Conservation (phyloP, 2,113 vertebrate species). For the Tichodroma muraria region DNA sequence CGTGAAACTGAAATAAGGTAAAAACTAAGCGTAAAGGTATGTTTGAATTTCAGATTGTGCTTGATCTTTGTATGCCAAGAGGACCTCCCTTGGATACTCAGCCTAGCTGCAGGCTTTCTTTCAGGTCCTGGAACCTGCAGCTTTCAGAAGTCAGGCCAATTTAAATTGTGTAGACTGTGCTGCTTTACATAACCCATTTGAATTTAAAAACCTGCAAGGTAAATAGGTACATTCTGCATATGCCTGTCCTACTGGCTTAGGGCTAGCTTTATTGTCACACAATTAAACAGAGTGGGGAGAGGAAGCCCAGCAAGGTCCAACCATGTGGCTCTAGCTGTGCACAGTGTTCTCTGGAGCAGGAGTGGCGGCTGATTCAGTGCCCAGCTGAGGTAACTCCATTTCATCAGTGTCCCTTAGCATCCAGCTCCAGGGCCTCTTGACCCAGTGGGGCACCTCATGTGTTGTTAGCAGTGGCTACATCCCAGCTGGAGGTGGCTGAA, state of each 20-base stretch:
- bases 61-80: constrained; percentile 51
- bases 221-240: constrained; percentile 32
- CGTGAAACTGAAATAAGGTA: constrained; percentile 44
- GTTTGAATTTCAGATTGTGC: constrained; percentile 48
- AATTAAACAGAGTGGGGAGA: background rate
- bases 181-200: constrained; percentile 52
- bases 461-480: rapidly evolving
- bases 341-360: background rate
- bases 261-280: background rate
- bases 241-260: background rate
- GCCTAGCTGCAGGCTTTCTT: constrained; percentile 41
- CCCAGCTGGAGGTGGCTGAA: background rate
- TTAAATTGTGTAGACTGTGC: constrained; percentile 52
- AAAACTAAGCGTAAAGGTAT: constrained; percentile 20
- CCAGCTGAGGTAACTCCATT: background rate
- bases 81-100: constrained; percentile 41
- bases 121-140: constrained; percentile 39
- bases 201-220: constrained; percentile 39
- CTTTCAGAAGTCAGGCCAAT: constrained; percentile 50
- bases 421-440: background rate
- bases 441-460: background rate
- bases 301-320: background rate
- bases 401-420: background rate
- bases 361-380: background rate
- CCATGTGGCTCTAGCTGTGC: background rate